phyloP scores from a whole-genome alignment of 2,797 vertebrate genomes.

The Microctenopoma lineatum region DNA sequence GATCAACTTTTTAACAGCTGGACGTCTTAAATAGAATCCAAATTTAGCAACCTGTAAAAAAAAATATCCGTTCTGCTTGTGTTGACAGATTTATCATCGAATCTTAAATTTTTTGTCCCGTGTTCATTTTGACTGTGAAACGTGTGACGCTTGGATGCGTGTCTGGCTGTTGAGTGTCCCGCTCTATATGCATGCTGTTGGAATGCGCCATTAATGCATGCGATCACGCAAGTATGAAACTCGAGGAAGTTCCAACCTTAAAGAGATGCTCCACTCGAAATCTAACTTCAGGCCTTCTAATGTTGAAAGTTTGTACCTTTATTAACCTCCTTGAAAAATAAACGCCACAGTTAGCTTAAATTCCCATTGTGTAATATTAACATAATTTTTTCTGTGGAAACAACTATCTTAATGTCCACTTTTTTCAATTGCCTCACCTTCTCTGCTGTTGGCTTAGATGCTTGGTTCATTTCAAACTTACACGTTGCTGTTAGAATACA shows the following conservation, averaged over 20 bases:
- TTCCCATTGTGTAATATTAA: background rate
- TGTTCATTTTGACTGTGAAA: conserved; percentile 52
- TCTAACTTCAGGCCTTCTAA: background rate
- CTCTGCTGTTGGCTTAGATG: background rate
- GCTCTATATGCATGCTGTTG: conserved; percentile 71
- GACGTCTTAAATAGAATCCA: conserved; percentile 60
- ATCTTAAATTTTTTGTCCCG: conserved; percentile 25
- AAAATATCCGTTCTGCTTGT: conserved; percentile 42
- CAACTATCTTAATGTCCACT: background rate
- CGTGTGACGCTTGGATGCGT: conserved; percentile 62
- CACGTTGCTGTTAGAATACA: background rate
- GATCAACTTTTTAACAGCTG: conserved; percentile 60
- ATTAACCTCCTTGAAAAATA: background rate
- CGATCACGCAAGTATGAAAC: conserved; percentile 66
- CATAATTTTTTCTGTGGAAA: background rate
- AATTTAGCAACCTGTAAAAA: conserved; percentile 53
- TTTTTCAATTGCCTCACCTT: background rate
- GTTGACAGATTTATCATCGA: conserved; percentile 56
- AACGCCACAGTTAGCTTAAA: conserved; percentile 15
- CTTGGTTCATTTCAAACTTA: conserved; percentile 2
- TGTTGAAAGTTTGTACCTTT: background rate
- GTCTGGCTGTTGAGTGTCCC: conserved; percentile 57
- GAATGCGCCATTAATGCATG: conserved; percentile 67
- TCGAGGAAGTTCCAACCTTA: conserved; percentile 44
- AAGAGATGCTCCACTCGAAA: conserved; percentile 16